Conservation (phyloP, 2,888 invertebrate species). For the Axea sp. region DNA sequence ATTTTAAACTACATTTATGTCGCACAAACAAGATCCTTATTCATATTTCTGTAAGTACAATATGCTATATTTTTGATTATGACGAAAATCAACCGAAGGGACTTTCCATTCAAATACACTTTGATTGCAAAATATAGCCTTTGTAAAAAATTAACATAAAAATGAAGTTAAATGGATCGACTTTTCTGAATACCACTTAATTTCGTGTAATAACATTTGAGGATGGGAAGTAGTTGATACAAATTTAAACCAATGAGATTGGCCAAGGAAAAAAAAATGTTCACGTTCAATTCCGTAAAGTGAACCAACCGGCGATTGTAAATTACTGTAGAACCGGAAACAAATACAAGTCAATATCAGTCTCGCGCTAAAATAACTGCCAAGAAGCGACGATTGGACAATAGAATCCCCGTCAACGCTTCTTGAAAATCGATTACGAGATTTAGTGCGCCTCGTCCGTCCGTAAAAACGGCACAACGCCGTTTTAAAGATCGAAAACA, state of each 20-base stretch:
- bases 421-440: constrained; percentile 54
- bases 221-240: constrained; percentile 14
- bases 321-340: constrained; percentile 65
- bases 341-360: constrained; percentile 62
- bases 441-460: constrained; percentile 30
- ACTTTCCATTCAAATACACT: too few relatives aligned
- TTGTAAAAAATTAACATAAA: background rate
- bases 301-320: constrained; percentile 64
- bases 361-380: constrained; percentile 36
- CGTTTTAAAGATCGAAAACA: constrained; percentile 28
- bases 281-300: constrained; percentile 70
- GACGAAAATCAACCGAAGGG: too few relatives aligned
- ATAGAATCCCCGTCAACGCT: constrained; percentile 32
- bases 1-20: constrained; percentile 1
- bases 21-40: background rate
- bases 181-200: constrained; percentile 5
- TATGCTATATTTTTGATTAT: too few relatives aligned
- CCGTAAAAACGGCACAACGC: constrained; percentile 27
- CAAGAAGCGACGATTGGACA: constrained; percentile 31
- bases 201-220: constrained; percentile 6
- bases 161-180: background rate
- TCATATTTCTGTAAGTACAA: too few relatives aligned
- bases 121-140: too few relatives aligned
- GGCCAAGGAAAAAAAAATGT: constrained; percentile 60
- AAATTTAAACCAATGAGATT: constrained; percentile 35